Percentiles rank a stretch among this genome's conserved stretches.
Evolutionary conservation across 1,140 invertebrate species (phyloP).

Genomic region (Hycleus phaleratus): DNA sequence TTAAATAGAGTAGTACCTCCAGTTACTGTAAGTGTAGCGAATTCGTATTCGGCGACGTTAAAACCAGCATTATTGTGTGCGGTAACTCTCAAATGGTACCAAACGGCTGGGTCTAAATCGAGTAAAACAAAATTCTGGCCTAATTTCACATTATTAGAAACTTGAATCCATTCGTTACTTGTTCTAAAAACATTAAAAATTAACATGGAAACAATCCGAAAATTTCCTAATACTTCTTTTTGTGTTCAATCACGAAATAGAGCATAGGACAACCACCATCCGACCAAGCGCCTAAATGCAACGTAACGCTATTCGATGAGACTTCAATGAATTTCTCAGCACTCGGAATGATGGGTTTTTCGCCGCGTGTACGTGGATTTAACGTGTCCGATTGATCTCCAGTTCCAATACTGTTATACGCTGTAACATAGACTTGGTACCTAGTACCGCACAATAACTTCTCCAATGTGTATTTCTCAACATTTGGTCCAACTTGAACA

Average conservation of each 20-base stretch:
- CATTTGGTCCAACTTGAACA: slow-evolving; percentile 64
- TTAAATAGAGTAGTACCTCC: slow-evolving; percentile 60
- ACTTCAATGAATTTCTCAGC: slow-evolving; percentile 85
- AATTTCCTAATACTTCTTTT: slow-evolving; percentile 65
- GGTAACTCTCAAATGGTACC: slow-evolving; percentile 86
- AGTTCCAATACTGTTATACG: slow-evolving; percentile 86
- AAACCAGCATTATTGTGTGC: slow-evolving; percentile 95
- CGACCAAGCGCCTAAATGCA: slow-evolving; percentile 88
- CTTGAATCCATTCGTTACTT: slow-evolving; percentile 83
- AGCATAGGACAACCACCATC: slow-evolving; percentile 93
- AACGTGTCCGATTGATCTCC: slow-evolving; percentile 80
- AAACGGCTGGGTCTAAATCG: slow-evolving; percentile 85
- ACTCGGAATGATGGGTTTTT: slow-evolving; percentile 83
- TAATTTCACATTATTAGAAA: slow-evolving; percentile 86
- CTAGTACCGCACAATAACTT: slow-evolving; percentile 82
- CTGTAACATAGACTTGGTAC: slow-evolving; percentile 86
- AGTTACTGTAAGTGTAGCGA: slow-evolving; percentile 86
- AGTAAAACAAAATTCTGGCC: slow-evolving; percentile 84
- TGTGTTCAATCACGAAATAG: slow-evolving; percentile 92
- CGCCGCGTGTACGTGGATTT: slow-evolving; percentile 79
- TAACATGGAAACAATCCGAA: background rate
- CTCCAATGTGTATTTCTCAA: slow-evolving; percentile 77
- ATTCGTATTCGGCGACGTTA: slow-evolving; percentile 88
- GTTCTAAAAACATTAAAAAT: slow-evolving; percentile 45
- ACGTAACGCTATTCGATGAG: slow-evolving; percentile 81